Evolutionary conservation across 2,888 invertebrate species (phyloP), one percentile per base, ranked within the genome.

Genomic region (Melanostoma mellinum): DNA sequence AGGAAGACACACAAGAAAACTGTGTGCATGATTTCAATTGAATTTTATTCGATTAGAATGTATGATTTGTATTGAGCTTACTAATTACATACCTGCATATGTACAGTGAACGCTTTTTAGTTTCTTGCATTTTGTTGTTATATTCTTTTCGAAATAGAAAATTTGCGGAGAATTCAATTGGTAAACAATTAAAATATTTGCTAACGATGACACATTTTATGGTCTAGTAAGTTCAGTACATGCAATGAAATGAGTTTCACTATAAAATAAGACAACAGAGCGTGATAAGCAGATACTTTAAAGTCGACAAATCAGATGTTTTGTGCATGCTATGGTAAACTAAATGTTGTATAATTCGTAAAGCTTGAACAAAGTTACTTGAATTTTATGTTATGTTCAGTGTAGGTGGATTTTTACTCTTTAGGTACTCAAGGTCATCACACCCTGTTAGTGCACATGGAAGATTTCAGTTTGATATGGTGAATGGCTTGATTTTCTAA

Each of bases 161-260:
- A 36, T 40, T 48, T 35, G 6, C 40, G 42, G 56, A 35, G 65
- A 44, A 10, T 78, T 53, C 53, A 33, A 35, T 42, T 48, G 56
- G 10, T 8, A 50, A 50, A 20, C 32, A 71, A 61, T 72, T 72
- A 55, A 67, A 72, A 53, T 20, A 67, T 68, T 77, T 60, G 60
- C 38, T 44, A 68, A 73, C 68, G 63, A 20, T 20, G 20, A 69
- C 63, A 78, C 9, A 53, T 77, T 82, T 82, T 56, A 77, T 63
- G 73, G 82, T 81, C 81, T 81, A 77, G 61, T 81, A 60, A 67
- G 44, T 33, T 58, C n/a, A 20, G 42, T 30, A 35, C 10, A 35
- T 35, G 46, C 52, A 10, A 32, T 46, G 38, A 61, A 71, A 52
- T 46, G 6, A 60, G 40, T 76, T 75, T 71, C 65, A 40, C 72